Percentiles rank a stretch among this genome's conserved stretches.
Evolutionary conservation across 1,140 invertebrate genomes (phyloP).

Genomic region (Schmidtea mediterranea): DNA sequence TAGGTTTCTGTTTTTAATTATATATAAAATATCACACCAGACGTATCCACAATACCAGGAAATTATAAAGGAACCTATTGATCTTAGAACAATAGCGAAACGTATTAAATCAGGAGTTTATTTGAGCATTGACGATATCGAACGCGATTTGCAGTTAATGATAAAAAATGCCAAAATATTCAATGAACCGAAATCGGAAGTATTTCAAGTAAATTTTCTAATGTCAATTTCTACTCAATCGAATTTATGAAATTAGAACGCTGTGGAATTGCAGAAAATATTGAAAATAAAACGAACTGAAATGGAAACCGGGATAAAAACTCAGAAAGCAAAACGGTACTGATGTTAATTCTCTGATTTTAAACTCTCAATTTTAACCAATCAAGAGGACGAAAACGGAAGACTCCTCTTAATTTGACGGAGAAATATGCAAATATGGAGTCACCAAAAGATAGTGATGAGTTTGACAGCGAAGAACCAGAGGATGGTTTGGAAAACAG

Average conservation of each 20-base stretch:
- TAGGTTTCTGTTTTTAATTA: no score
- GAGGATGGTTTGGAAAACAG: no score
- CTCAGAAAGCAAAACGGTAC: not conserved
- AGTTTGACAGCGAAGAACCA: no score
- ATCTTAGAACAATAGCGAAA: constrained; percentile 22
- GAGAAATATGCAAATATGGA: constrained; percentile 5
- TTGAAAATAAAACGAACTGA: no score
- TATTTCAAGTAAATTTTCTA: constrained; percentile 42
- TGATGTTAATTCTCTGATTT: not conserved
- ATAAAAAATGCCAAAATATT: constrained; percentile 76
- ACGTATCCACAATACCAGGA: constrained; percentile 29
- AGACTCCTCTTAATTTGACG: constrained; percentile 7
- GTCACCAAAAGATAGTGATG: no score
- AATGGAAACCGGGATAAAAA: no score
- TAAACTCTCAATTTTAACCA: no score
- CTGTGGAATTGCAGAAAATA: no score
- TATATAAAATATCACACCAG: no score
- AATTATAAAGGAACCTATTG: constrained; percentile 24
- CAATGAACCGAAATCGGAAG: constrained; percentile 78
- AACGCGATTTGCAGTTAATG: constrained; percentile 64
- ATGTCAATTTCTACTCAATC: no score
- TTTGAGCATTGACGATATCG: constrained; percentile 48
- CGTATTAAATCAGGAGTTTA: constrained; percentile 46
- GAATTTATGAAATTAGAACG: not conserved
- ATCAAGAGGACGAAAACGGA: constrained; percentile 8